These are phyloP conservation scores for Hydrotaea diabolus DNA, from an alignment of 2,888 invertebrate genomes.

Conservation along the genomic window DNA sequence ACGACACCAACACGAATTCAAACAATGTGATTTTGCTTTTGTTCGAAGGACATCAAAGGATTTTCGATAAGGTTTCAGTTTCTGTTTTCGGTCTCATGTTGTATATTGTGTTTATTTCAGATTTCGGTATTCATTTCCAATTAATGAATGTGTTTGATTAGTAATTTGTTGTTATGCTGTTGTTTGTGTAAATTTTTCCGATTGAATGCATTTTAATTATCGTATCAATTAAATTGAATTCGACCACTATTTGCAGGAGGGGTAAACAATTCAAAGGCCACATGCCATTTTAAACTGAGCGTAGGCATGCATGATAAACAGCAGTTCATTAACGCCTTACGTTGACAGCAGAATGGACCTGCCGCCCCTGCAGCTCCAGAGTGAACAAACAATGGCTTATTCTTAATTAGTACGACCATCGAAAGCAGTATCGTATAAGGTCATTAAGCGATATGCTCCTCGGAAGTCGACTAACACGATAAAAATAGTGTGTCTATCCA, in stretches of 20 bases:
- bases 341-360: too few species aligned
- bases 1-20: background rate
- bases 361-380: too few species aligned
- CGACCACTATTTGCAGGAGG: background rate
- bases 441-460: too few species aligned
- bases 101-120: slow-evolving; percentile 1
- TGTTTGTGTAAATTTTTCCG: slow-evolving; percentile 23
- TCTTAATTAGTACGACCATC: too few species aligned
- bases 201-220: slow-evolving; percentile 31
- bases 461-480: too few species aligned
- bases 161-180: background rate
- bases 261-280: too few species aligned
- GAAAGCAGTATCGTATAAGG: too few species aligned
- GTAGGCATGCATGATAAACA: too few species aligned
- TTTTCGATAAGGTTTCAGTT: slow-evolving; percentile 63
- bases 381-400: too few species aligned
- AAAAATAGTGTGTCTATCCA: too few species aligned
- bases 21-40: slow-evolving; percentile 22
- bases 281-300: too few species aligned
- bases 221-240: slow-evolving; percentile 9
- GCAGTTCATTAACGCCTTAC: too few species aligned
- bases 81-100: slow-evolving; percentile 12
- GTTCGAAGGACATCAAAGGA: slow-evolving; percentile 62
- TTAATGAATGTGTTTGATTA: slow-evolving; percentile 33
- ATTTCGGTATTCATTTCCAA: slow-evolving; percentile 12